Base-by-base conservation (phyloP, 1,140 invertebrate species). In the Rhyacophila brunnea region DNA sequence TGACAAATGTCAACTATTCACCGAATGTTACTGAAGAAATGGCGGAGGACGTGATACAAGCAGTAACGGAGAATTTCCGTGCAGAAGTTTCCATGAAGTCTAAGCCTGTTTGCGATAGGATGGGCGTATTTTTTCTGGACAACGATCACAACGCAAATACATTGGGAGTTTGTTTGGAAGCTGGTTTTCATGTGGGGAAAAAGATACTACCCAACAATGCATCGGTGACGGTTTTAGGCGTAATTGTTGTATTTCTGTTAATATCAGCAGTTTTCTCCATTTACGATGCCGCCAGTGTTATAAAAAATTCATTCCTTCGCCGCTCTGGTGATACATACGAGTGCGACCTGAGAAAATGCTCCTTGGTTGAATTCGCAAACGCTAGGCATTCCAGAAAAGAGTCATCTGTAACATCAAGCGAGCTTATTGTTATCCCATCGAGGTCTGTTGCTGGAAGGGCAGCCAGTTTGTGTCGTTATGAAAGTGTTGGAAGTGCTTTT, bases 331-430 rank as follows among this genome's bases (percentile, higher is more conserved):
- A 3, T 28, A 5, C 14, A 11, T 19, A 53, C 15, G 10, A 19
- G 15, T 9, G 34, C 28, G 45, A 38, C 23, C 45, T 44, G 20
- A 17, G 63, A 32, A 14, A 28, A 17, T 60, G 58, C 42, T 65
- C 63, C 2, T 28, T 65, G 49, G 55, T 54, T 7, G 58, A 61
- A 32, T 65, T 61, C 28, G 63, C 63, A 4, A 64, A 60, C 43
- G 53, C 53, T 43, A 64, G 57, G 35, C 58, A 49, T n/a, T 38
- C 49, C 18, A 60, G 62, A 43, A 64, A 53, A 40, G 58, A 60
- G 35, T 64, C 62, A 6, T 32, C 40, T 2, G 28, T 56, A 1
- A 10, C 17, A 4, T 17, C 28, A 10, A 45, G 11, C 1, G 34
- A 7, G 9, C n/a, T 20, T 4, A 5, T 11, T 10, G 9, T 20